phyloP scores from a whole-genome alignment of 2,113 vertebrate genomes.

The Trematomus loennbergii region DNA sequence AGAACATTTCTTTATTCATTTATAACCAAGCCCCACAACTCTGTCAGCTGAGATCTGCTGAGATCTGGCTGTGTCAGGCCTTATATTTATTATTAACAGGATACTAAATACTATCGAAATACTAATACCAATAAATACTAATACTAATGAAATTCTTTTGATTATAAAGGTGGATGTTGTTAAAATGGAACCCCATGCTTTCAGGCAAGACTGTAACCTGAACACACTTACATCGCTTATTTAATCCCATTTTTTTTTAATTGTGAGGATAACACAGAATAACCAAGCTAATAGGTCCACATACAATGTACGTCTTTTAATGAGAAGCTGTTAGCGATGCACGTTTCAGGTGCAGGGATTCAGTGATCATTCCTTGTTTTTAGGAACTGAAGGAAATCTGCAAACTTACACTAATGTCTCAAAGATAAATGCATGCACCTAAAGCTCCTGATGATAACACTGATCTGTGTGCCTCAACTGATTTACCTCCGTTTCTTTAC shows the following conservation, averaged over 20 bases:
- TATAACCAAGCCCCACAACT: neutral
- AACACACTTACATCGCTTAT: conserved; percentile 65
- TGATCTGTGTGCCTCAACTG: conserved; percentile 40
- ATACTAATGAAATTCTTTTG: no score
- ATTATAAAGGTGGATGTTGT: no score
- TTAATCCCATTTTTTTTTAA: conserved; percentile 51
- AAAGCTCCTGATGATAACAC: neutral
- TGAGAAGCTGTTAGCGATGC: neutral
- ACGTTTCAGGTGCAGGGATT: neutral
- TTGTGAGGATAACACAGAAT: neutral
- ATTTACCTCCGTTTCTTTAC: conserved; percentile 75
- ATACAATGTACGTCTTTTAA: neutral
- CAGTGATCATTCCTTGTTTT: neutral
- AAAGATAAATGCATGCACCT: neutral
- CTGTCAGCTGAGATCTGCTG: neutral
- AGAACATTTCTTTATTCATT: neutral
- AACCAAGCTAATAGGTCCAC: neutral
- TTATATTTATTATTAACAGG: neutral
- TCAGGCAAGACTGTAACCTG: conserved; percentile 82
- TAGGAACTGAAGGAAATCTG: conserved; percentile 2
- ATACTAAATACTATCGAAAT: no score
- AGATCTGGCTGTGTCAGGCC: neutral
- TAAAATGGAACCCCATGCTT: conserved; percentile 78
- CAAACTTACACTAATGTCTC: neutral
- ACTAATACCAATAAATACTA: no score